Base-by-base conservation (phyloP, 2,888 invertebrate genomes). In the Drosophila testacea region DNA sequence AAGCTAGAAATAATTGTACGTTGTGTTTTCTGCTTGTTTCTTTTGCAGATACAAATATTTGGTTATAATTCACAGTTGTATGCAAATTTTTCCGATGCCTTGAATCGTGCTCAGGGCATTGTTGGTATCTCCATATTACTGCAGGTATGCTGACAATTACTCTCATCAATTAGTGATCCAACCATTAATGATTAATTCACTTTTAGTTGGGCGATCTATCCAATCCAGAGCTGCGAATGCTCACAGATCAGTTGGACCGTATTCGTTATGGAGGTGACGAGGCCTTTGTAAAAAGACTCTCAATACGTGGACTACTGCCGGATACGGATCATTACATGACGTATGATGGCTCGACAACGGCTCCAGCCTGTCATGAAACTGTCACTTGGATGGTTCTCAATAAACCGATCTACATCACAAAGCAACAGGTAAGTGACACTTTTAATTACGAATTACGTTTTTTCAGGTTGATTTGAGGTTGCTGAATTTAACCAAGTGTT, bases 301-400 rank as follows among this genome's bases (percentile, higher is more conserved):
- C 97, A 48, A 96, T 98, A 57, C 94, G 96, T 57, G 97, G 97
- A 32, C 94, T 99, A 65, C 93, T 99, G 73, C 98, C 99, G 5
- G 96, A 97, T 88, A 98, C 98, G 50, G 96, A 97, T 91, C 97
- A 98, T 93, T 99, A 98, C 94, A 98, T 99, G 96, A 99, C 99
- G 59, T 99, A 99, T 93, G 98, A 99, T 90, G 99, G 99, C 54
- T 98, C 98, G 46, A 96, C 98, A 66, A 99, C 99, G 60, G 97
- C 97, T 92, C 99, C 99, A 4, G 97, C 98, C 75, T 99, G 99
- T 94, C 96, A 98, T 93, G 99, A 99, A 93, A 99, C 99, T 28
- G 98, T 99, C 93, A 98, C 98, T 89, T 99, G 99, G 99, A 94
- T 99, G 92, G 96, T 99, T 90, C 94, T 98, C 92, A 99, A 99